phyloP scores from a whole-genome alignment of 2,797 vertebrate species.

The Sebastes flavidus region DNA sequence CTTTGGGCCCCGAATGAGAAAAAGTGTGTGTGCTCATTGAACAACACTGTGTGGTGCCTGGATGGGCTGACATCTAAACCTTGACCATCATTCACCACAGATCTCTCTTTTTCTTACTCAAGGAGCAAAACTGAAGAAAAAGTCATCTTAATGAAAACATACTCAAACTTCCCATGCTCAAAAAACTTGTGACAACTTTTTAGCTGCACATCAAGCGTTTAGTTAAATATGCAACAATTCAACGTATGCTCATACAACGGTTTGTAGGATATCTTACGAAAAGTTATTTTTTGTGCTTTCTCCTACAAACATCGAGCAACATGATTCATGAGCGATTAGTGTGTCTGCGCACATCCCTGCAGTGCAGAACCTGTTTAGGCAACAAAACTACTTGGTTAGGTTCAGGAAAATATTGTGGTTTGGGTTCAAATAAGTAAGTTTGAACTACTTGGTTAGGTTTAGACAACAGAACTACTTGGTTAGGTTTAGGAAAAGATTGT shows the following conservation, averaged over 20 bases:
- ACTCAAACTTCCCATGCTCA: neutral
- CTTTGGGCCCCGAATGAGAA: constrained; percentile 63
- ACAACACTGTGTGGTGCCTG: neutral
- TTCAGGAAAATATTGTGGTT: neutral
- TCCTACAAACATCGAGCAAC: neutral
- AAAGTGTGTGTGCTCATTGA: constrained; percentile 41
- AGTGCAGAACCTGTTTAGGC: neutral
- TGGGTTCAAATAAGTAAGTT: neutral
- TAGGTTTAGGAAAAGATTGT: too few species aligned
- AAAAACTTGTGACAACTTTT: neutral
- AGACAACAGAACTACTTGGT: too few species aligned
- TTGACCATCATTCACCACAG: neutral
- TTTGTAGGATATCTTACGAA: neutral
- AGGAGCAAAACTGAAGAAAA: neutral
- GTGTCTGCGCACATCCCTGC: neutral
- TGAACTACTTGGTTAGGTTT: too few species aligned
- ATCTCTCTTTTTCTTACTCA: neutral
- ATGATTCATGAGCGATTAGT: neutral
- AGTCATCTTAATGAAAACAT: neutral
- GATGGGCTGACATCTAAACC: constrained; percentile 1
- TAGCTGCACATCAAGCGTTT: neutral
- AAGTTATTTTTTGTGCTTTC: neutral
- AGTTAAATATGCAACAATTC: neutral
- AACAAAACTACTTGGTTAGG: neutral
- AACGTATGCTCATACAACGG: neutral